phyloP scores from a whole-genome alignment of 2,888 invertebrate genomes.

The Malachius bipustulatus region DNA sequence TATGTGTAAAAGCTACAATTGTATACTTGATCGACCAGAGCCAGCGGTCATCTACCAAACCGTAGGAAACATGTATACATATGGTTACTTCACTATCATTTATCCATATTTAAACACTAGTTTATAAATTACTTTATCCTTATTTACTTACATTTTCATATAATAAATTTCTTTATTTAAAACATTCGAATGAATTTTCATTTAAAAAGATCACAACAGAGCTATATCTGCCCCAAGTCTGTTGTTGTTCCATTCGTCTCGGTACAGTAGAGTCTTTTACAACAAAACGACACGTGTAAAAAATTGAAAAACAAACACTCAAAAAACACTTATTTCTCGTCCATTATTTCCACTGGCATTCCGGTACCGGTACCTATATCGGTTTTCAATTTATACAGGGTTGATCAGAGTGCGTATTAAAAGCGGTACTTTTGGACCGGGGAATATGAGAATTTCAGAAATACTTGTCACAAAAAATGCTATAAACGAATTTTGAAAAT shows the following conservation, averaged over 20 bases:
- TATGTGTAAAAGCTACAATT: slow-evolving; percentile 4
- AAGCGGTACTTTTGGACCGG: too few species aligned
- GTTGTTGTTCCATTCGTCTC: slow-evolving; percentile 21
- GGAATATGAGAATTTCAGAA: too few species aligned
- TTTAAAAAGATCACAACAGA: slow-evolving; percentile 22
- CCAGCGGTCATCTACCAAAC: slow-evolving; percentile 27
- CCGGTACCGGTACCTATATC: too few species aligned
- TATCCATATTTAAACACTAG: slow-evolving; percentile 36
- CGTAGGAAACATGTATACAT: slow-evolving; percentile 36
- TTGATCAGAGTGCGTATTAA: too few species aligned
- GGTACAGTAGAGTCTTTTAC: too few species aligned
- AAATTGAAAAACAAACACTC: slow-evolving; percentile 9
- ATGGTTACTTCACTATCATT: slow-evolving; percentile 33
- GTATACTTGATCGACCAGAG: slow-evolving; percentile 22
- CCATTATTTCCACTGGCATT: too few species aligned
- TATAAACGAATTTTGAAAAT: too few species aligned
- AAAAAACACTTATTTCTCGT: too few species aligned
- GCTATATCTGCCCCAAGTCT: slow-evolving; percentile 26
- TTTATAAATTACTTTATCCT: slow-evolving; percentile 36
- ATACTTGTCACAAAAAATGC: too few species aligned
- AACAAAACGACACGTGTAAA: too few species aligned
- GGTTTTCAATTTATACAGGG: too few species aligned
- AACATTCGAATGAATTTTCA: slow-evolving; percentile 17
- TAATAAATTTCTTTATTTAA: slow-evolving; percentile 25
- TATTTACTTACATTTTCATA: slow-evolving; percentile 27